Base-by-base conservation (phyloP, 2,797 vertebrate genomes). In the Podarcis siculus region DNA sequence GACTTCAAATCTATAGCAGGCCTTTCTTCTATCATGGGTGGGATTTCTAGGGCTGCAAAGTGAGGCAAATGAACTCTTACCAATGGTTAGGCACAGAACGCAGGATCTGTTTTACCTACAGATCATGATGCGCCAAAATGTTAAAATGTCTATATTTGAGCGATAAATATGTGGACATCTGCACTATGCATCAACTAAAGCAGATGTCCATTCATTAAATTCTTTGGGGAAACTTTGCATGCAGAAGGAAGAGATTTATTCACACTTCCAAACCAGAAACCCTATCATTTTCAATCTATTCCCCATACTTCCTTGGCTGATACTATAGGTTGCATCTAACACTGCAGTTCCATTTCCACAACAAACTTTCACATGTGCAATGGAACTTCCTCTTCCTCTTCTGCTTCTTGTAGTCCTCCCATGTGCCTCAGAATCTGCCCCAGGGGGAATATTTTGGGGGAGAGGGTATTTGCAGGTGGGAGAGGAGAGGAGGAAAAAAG, bases 401-500 rank as follows among this genome's bases (percentile, higher is more conserved):
- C 49, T 49, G 49, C 49, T 49, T 12, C 49, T 49, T 49, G 49
- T 3, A 49, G 49, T 49, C 3, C 3, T 49, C 12, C 3, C 49
- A 49, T 13, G 12, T 49, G 12, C 49, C 49, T 49, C 49, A 49
- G 49, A 49, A 49, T 49, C 49, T 49, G 49, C 49, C 49, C 49
- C 49, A 13, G 49, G 12, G 45, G 12, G 12, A 49, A 15, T 13
- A 49, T 49, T 13, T 49, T 13, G 49, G 49, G 49, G 49, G 3
- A 49, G 49, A 13, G 49, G 49, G 49, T 49, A 49, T 61, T 23
- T 61, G 58, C 1, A 1, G 58, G 21, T 61, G 58, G 58, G 1
- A 23, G 58, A 61, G 58, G 58, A 61, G 58, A 61, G 58, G 58
- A 61, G 21, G 15, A 13, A 79, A 82, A 86, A 93, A 91, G 90